Evolutionary conservation across 2,888 invertebrate species (phyloP).

Genomic region (Heliconius hortense): DNA sequence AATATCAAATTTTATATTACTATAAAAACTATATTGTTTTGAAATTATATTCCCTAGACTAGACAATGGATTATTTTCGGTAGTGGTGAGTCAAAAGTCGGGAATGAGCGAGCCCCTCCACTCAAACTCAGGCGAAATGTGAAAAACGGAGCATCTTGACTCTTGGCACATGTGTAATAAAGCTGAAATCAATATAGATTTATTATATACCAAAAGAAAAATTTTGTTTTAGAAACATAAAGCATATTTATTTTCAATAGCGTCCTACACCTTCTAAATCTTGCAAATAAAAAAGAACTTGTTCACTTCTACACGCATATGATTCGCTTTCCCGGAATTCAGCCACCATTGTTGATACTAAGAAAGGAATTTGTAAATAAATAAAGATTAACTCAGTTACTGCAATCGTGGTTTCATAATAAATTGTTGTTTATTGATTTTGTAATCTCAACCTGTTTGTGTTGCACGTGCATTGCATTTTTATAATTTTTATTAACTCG

Average conservation of each 20-base stretch:
- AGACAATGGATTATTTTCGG: too few species aligned
- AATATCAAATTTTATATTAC: too few species aligned
- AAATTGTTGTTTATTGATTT: slow-evolving; percentile 50
- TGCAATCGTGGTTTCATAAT: slow-evolving; percentile 46
- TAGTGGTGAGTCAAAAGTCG: too few species aligned
- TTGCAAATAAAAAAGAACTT: slow-evolving; percentile 2
- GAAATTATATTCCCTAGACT: too few species aligned
- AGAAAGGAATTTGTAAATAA: slow-evolving; percentile 43
- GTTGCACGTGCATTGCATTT: slow-evolving; percentile 44
- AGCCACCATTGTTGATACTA: slow-evolving; percentile 34
- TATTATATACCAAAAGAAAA: too few species aligned
- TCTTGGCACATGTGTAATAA: too few species aligned
- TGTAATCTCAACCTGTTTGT: slow-evolving; percentile 47
- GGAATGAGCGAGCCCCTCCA: too few species aligned
- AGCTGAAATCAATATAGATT: too few species aligned
- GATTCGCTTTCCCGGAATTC: slow-evolving; percentile 33
- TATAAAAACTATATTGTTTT: too few species aligned
- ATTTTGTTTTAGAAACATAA: neutral
- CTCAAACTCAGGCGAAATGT: too few species aligned
- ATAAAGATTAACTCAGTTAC: slow-evolving; percentile 44
- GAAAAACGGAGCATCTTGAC: too few species aligned
- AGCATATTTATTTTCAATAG: neutral
- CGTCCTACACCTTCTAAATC: neutral
- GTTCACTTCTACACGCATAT: neutral
- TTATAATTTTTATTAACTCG: slow-evolving; percentile 36